These are phyloP conservation scores for Polydrusus pterygomalis DNA, from an alignment of 2,888 invertebrate genomes.

Conservation along the genomic window DNA sequence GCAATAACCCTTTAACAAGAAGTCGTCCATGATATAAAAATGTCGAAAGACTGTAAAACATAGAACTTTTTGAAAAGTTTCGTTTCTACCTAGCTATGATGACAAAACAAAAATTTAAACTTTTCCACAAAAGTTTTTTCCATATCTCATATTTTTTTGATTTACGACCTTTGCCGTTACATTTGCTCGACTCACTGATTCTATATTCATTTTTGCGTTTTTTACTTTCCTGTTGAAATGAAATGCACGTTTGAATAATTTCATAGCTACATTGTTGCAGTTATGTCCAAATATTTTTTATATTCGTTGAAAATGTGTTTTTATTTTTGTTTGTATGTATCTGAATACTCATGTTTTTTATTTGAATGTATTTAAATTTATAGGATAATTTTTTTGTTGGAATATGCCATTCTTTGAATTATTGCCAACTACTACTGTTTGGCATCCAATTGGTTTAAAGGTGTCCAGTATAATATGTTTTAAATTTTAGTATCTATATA, in stretches of 20 bases:
- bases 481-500: too few relatives aligned
- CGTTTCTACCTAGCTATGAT: constrained; percentile 39
- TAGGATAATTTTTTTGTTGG: background rate
- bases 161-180: constrained; percentile 51
- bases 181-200: constrained; percentile 56
- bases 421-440: background rate
- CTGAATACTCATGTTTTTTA: background rate
- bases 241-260: constrained; percentile 56
- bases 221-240: constrained; percentile 54
- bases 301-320: constrained; percentile 45
- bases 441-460: background rate
- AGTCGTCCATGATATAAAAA: too few relatives aligned
- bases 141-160: constrained; percentile 54
- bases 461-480: too few relatives aligned
- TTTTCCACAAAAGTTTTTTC: constrained; percentile 54
- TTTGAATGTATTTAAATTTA: constrained; percentile 3
- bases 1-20: too few relatives aligned
- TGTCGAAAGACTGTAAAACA: too few relatives aligned
- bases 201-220: constrained; percentile 55
- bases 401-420: background rate
- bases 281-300: constrained; percentile 49
- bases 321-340: constrained; percentile 21
- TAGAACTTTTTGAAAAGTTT: background rate
- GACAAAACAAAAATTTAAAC: constrained; percentile 48
- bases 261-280: constrained; percentile 52